Conservation (phyloP, 53 echinoderm and acorn worm genomes). For the Hippasteria phrygiana region DNA sequence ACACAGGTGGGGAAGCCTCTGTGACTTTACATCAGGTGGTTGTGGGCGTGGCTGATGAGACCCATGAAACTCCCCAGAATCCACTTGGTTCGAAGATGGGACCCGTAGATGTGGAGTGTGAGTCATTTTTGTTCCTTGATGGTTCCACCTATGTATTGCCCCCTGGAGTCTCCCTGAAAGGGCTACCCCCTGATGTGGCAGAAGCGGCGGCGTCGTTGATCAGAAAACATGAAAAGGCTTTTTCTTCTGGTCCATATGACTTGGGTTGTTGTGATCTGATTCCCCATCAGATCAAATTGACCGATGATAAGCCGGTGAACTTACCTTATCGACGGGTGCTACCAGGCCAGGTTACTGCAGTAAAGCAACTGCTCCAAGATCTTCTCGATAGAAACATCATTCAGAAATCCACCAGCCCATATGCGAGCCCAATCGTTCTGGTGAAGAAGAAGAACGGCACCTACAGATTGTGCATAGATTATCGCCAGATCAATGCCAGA, state of each 20-base stretch:
- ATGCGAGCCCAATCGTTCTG: slow-evolving; percentile 17
- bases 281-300: slow-evolving; percentile 47
- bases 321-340: slow-evolving; percentile 71
- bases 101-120: too few species aligned
- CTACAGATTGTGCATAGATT: not conserved
- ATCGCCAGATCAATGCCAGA: not conserved
- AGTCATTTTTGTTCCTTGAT: not conserved
- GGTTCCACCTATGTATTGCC: slow-evolving; percentile 19
- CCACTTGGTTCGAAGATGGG: too few species aligned
- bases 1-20: too few species aligned
- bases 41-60: too few species aligned
- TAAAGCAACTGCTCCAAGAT: slow-evolving; percentile 70
- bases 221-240: slow-evolving; percentile 55
- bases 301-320: slow-evolving; percentile 45
- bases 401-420: slow-evolving; percentile 32
- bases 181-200: not conserved
- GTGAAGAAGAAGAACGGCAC: not conserved
- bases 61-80: too few species aligned
- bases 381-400: slow-evolving; percentile 55
- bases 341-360: slow-evolving; percentile 71
- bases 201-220: slow-evolving; percentile 33
- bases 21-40: too few species aligned
- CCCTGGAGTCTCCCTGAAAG: not conserved
- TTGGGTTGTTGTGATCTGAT: slow-evolving; percentile 62
- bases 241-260: slow-evolving; percentile 55